Base-by-base conservation (phyloP, 2,113 vertebrate species). In the Elachura formosa region DNA sequence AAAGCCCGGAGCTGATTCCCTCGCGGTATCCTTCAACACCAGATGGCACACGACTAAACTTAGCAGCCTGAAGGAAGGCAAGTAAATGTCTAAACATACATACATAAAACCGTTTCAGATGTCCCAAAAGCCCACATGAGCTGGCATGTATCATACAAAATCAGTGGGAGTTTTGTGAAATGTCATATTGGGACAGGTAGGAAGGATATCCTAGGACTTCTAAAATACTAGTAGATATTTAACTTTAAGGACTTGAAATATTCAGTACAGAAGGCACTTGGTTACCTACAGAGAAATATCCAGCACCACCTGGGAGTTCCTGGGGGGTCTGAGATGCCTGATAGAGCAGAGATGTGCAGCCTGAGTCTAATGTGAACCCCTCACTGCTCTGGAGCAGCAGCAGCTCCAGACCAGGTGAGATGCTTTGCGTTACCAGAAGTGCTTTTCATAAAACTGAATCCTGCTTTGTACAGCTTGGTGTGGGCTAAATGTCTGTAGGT, bases 331-430 rank as follows among this genome's bases (percentile, higher is more conserved):
- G 61, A 52, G 46, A 26, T 11, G 4, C 17, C 41, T 84, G 0
- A 5, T 3, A 59, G 45, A 73, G 33, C n/a, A 41, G 33, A 77
- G 33, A 45, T 6, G 21, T 61, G 29, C 38, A 62, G 36, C 38
- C 45, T 24, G 54, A 21, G 6, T 43, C 41, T 0, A 1, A 0
- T 15, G 8, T 25, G 62, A 66, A 5, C 36, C 11, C 31, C 56
- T 14, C 2, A 5, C 20, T 61, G 38, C 46, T 66, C 28, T 20
- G 40, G 33, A 75, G 25, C 33, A 79, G 51, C 33, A 55, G 45
- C 46, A 61, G 29, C 10, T 83, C 45, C 46, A 74, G 20, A 25
- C 14, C 45, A 41, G 40, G 11, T 74, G 14, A 74, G 34, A n/a
- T 4, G 20, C 56, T 13, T 45, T 54, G 19, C 0, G 1, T 10